Conservation (phyloP, 2,113 vertebrate genomes). For the Aphelocoma coerulescens region DNA sequence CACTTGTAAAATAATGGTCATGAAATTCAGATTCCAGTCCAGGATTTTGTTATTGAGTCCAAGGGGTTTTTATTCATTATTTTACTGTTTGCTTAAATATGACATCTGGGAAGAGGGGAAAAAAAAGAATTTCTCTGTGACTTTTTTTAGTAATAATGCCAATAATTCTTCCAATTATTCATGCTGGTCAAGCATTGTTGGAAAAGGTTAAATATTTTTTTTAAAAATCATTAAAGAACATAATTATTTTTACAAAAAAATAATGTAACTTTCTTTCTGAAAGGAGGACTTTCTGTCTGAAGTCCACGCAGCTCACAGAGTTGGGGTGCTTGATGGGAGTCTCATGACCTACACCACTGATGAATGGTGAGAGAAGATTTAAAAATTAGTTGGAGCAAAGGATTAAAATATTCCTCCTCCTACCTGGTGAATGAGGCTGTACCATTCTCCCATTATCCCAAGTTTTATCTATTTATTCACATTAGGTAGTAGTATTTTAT, state of each 20-base stretch:
- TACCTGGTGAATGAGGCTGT: neutral
- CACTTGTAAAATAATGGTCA: neutral
- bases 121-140: neutral
- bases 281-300: neutral
- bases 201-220: neutral
- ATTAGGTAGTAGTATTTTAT: neutral
- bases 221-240: neutral
- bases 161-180: neutral
- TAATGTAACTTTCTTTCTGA: neutral
- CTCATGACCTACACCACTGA: neutral
- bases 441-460: neutral
- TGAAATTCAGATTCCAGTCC: slow-evolving; percentile 19
- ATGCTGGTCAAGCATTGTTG: neutral
- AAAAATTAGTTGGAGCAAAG: neutral
- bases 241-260: neutral
- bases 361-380: neutral
- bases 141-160: neutral
- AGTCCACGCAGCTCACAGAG: neutral
- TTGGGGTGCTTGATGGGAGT: neutral
- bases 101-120: neutral
- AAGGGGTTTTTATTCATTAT: neutral
- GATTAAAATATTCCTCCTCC: neutral
- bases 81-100: neutral
- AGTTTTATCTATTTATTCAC: neutral
- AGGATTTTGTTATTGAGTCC: neutral